Base-by-base conservation (phyloP, 2,113 vertebrate species). In the Pyxicephalus adspersus region DNA sequence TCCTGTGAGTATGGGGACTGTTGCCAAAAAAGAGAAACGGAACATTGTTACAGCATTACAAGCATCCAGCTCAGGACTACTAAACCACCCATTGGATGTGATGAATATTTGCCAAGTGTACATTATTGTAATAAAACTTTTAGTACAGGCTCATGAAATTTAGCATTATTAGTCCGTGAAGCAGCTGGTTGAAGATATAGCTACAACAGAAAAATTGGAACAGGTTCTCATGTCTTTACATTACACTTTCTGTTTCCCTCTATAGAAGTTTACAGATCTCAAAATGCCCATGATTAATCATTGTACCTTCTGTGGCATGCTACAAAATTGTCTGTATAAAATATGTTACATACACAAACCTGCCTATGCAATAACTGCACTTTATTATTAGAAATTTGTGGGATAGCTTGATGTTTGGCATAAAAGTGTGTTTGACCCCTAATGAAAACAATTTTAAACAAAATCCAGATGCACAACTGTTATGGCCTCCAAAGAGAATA, bases 51-150 rank as follows among this genome's bases (percentile, higher is more conserved):
- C 29, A 58, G 52, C 19, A 28, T 70, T 26, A 54, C 67, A 73
- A 34, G 70, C 26, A n/a, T 58, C 70, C 51, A 58, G 29, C 28
- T 16, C 34, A 22, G 29, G 70, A 31, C 52, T 28, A 57, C 52
- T 28, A 58, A 58, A 31, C 52, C 70, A 73, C 52, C 52, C 70
- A 73, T 52, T 13, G 54, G 20, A 31, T 28, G 29, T 73, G 29
- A 73, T 34, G 52, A 58, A 73, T 28, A 34, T 57, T 73, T 73
- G 52, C 70, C 70, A 73, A 73, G 50, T 54, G 31, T 73, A 58
- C 55, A 73, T 73, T 54, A 26, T n/a, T 29, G 34, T 17, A 58
- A 20, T 73, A 58, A 73, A 73, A 73, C 70, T 52, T 72, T 72
- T 18, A 72, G 26, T 34, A 20, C 25, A 57, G 70, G 29, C 57